Evolutionary conservation across 1,140 invertebrate genomes (phyloP).

Genomic region (Trinorchestia longiramus): DNA sequence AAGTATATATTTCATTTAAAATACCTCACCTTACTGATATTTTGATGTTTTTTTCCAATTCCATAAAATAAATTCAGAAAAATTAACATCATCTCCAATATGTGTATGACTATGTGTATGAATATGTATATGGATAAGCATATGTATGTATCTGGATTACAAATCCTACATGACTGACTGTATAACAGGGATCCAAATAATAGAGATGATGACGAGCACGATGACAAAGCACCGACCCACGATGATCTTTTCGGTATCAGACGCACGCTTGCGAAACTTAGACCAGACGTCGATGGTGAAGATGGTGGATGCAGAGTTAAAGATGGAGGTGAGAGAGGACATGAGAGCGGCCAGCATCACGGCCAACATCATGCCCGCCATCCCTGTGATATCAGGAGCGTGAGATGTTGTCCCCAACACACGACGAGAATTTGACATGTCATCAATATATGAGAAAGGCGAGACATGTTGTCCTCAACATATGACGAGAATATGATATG

Average conservation of each 20-base stretch:
- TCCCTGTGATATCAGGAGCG: conserved; percentile 66
- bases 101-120: too few species aligned
- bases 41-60: too few species aligned
- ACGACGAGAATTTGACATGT: neutral
- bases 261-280: conserved; percentile 56
- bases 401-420: too few species aligned
- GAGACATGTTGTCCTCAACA: neutral
- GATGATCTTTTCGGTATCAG: conserved; percentile 50
- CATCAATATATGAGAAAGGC: too few species aligned
- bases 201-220: conserved; percentile 72
- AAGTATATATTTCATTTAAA: too few species aligned
- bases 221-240: conserved; percentile 69
- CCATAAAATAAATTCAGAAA: too few species aligned
- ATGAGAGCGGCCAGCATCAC: conserved; percentile 75
- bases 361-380: conserved; percentile 73
- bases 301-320: conserved; percentile 74
- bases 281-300: conserved; percentile 74
- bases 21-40: too few species aligned
- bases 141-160: too few species aligned
- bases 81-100: too few species aligned
- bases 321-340: conserved; percentile 74
- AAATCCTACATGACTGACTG: conserved; percentile 63
- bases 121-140: too few species aligned
- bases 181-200: conserved; percentile 75
- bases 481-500: too few species aligned